Evolutionary conservation across 2,888 invertebrate genomes (phyloP), one percentile per base, ranked within the genome.

Genomic region (Chymomyza caudatula): DNA sequence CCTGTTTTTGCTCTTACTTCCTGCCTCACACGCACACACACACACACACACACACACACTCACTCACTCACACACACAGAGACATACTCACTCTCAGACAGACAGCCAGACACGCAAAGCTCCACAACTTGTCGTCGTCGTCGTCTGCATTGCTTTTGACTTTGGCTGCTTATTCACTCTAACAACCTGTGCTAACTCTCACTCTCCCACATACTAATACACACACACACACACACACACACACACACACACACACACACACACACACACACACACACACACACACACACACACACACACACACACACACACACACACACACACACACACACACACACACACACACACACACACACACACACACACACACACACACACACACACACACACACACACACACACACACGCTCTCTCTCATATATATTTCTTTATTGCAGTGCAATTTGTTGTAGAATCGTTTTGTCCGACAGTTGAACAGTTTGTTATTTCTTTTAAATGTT

Each of bases 371-470:
- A 63, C 54, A n/a, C 58, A 29, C 74, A 23, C 43, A 29, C 57
- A 29, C n/a, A 56, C 42, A 55, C 56, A 59, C 57, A 64, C 29
- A 64, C 23, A 58, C 37, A 47, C 17, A 63, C 20, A 61, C 37
- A 51, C 11, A 49, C 29, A 54, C 13, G 3, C 53, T 17, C 58
- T 51, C 11, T 51, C 63, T 47, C 29, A 55, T 68, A 67, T 19
- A 70, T 49, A 67, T 69, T 66, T 77, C 80, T 87, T 88, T 88
- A 88, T 87, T 87, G 87, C 78, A 86, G 82, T 80, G 85, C 85
- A 88, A 88, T 87, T 87, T 88, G 87, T 82, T 88, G 80, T 73
- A 86, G 86, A 88, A 88, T 87, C 86, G 88, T 82, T 88, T 86
- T 77, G 86, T 82, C 87, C 78, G 76, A 78, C 88, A 78, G 79